Conservation (phyloP, 2,797 vertebrate genomes). For the Schizothorax lantsangensis region DNA sequence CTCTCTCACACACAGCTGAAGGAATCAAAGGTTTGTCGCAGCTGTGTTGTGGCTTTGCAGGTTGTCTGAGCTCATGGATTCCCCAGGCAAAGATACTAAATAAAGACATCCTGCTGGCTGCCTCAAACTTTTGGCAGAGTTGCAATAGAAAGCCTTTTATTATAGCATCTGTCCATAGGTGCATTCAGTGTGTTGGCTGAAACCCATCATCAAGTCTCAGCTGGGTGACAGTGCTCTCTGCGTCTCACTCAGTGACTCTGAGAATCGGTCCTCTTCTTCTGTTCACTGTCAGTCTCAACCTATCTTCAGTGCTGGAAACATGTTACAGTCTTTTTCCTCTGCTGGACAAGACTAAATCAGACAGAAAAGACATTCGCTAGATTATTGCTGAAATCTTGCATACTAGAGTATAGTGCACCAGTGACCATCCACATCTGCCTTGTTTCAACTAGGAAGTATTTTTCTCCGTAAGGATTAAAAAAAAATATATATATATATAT, state of each 20-base stretch:
- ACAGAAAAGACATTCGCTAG: neutral
- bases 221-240: neutral
- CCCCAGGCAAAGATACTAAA: constrained; percentile 29
- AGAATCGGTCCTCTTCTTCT: constrained; percentile 1
- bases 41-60: constrained; percentile 30
- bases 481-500: neutral
- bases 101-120: constrained; percentile 25
- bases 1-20: neutral
- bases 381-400: neutral
- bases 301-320: neutral
- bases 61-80: constrained; percentile 25
- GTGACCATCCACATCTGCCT: neutral
- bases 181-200: constrained; percentile 13
- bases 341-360: neutral
- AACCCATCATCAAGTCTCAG: constrained; percentile 45
- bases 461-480: no score
- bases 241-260: constrained; percentile 12
- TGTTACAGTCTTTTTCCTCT: neutral
- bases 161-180: constrained; percentile 32
- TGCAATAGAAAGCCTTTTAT: constrained; percentile 15
- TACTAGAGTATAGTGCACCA: neutral
- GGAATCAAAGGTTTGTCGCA: constrained; percentile 16
- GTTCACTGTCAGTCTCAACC: neutral
- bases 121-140: constrained; percentile 23
- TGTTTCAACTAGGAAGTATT: neutral